These are phyloP conservation scores for Cenopis cana DNA, from an alignment of 2,888 invertebrate genomes.

Conservation along the genomic window DNA sequence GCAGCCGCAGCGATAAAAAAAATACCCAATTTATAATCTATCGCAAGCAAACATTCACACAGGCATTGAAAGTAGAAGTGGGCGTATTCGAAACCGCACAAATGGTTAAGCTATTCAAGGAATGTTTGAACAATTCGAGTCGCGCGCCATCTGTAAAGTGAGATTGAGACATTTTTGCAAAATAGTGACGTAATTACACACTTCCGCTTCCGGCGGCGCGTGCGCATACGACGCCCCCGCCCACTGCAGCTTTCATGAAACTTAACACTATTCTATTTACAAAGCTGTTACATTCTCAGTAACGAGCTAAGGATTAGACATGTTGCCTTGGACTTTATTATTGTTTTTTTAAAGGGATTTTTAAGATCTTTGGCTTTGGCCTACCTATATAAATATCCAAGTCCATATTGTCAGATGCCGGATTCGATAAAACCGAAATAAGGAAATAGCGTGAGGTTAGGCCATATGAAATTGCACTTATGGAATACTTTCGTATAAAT, in stretches of 20 bases:
- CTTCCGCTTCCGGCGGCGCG: slow-evolving; percentile 82
- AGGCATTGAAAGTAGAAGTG: slow-evolving; percentile 49
- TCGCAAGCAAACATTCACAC: slow-evolving; percentile 47
- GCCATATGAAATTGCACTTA: no score
- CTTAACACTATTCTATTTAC: slow-evolving; percentile 61
- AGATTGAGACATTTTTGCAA: slow-evolving; percentile 83
- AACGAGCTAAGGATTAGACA: slow-evolving; percentile 1
- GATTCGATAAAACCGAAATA: neutral
- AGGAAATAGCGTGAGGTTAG: neutral
- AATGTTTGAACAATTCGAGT: slow-evolving; percentile 71
- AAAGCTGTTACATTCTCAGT: slow-evolving; percentile 43
- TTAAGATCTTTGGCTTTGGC: neutral
- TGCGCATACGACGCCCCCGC: slow-evolving; percentile 74
- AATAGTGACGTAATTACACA: slow-evolving; percentile 79
- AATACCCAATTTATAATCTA: slow-evolving; percentile 38
- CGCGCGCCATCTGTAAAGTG: slow-evolving; percentile 77
- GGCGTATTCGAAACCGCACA: slow-evolving; percentile 70
- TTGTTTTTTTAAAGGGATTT: neutral
- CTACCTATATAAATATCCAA: no score
- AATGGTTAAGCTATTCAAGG: slow-evolving; percentile 72
- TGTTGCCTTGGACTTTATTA: neutral
- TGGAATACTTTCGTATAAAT: no score
- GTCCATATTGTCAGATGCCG: neutral
- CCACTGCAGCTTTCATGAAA: slow-evolving; percentile 68
- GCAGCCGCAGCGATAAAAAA: slow-evolving; percentile 52